Percentiles rank a stretch among this genome's conserved stretches.
Evolutionary conservation across 2,797 vertebrate genomes (phyloP).

Genomic region (Chanos chanos): DNA sequence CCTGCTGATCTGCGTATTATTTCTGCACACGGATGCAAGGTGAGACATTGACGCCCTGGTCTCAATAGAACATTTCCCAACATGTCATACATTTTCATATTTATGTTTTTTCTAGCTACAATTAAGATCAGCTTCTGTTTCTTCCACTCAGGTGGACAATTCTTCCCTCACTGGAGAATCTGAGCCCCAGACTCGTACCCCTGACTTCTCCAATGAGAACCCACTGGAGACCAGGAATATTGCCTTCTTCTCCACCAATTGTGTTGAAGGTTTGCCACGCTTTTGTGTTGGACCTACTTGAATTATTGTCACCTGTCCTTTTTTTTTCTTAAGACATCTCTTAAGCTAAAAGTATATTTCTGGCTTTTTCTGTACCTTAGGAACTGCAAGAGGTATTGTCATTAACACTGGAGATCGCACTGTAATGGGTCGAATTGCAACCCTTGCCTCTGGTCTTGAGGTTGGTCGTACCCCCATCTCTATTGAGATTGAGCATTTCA

Average conservation of each 20-base stretch:
- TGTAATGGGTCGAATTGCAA: constrained; percentile 95
- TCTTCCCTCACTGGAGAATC: constrained; percentile 96
- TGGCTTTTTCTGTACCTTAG: constrained; percentile 51
- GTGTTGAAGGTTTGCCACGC: constrained; percentile 84
- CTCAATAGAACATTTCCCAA: neutral
- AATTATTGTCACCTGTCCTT: neutral
- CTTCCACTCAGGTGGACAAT: constrained; percentile 85
- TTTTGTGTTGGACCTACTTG: neutral
- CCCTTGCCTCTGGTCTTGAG: constrained; percentile 89
- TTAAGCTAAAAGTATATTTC: neutral
- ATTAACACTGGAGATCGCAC: constrained; percentile 93
- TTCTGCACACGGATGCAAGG: constrained; percentile 89
- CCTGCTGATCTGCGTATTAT: constrained; percentile 88
- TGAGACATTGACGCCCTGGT: constrained; percentile 32
- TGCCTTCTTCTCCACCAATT: constrained; percentile 98
- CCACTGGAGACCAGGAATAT: constrained; percentile 94
- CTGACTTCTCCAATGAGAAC: constrained; percentile 94
- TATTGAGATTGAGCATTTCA: constrained; percentile 92
- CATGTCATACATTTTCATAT: neutral
- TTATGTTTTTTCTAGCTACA: neutral
- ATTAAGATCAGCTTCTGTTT: neutral
- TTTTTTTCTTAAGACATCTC: neutral
- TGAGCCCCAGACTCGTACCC: constrained; percentile 90
- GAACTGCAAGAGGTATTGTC: constrained; percentile 89
- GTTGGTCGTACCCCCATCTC: constrained; percentile 92